A percentile compares a stretch with the other conserved stretches of the same genome.
Conservation (phyloP, 2,113 vertebrate genomes). For the Tychaedon coryphoeus region DNA sequence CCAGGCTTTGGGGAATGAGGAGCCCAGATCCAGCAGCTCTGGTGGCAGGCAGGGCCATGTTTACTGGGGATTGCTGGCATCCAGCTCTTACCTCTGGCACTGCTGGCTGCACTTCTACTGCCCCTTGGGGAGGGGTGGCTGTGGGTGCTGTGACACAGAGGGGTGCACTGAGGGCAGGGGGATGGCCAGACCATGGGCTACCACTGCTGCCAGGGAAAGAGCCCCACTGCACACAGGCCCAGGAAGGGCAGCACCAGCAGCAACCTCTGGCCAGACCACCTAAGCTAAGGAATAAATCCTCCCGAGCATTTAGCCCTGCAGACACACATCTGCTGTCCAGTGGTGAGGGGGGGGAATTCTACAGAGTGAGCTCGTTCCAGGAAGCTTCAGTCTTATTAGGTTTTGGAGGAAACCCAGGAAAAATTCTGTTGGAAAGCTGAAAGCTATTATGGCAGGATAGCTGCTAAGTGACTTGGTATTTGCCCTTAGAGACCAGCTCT, state of each 20-base stretch:
- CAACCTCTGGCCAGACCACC: background rate
- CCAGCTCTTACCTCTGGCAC: background rate
- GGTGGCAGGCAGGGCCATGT: background rate
- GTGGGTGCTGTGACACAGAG: background rate
- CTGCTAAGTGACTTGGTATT: constrained; percentile 27
- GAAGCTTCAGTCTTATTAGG: background rate
- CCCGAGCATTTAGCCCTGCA: background rate
- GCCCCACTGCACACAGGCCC: background rate
- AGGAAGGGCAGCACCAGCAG: background rate
- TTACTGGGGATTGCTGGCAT: background rate
- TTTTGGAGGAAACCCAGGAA: constrained; percentile 51
- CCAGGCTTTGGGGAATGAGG: background rate
- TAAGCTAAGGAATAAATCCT: background rate
- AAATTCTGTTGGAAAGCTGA: constrained; percentile 40
- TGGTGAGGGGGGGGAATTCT: background rate
- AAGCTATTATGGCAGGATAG: constrained; percentile 7
- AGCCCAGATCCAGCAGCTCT: background rate
- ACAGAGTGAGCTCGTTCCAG: background rate
- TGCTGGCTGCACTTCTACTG: background rate
- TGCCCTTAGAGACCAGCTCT: constrained; percentile 15
- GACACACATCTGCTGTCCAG: constrained; percentile 16
- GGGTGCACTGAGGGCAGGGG: background rate
- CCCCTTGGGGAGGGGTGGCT: background rate
- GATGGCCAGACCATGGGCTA: background rate
- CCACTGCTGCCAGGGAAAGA: background rate